These are phyloP conservation scores for Vesta saturnalis DNA, from an alignment of 2,888 invertebrate species.

Conservation along the genomic window DNA sequence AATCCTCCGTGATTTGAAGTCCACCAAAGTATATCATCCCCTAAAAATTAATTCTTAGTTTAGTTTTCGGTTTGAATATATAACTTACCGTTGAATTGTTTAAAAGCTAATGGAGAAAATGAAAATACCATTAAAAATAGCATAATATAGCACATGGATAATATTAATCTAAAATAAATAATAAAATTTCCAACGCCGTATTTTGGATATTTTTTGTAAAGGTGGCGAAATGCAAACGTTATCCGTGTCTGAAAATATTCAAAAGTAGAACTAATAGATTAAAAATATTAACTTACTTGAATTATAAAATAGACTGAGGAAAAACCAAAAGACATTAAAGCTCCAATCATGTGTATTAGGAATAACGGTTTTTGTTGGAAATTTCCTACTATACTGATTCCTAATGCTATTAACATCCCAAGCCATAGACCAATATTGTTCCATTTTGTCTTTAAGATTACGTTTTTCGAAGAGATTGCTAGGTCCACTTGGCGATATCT, in stretches of 20 bases:
- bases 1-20: background rate
- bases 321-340: slow-evolving; percentile 28
- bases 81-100: slow-evolving; percentile 15
- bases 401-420: slow-evolving; percentile 24
- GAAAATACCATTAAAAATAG: background rate
- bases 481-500: slow-evolving; percentile 39
- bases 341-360: slow-evolving; percentile 31
- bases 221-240: slow-evolving; percentile 3
- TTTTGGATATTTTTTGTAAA: slow-evolving; percentile 12
- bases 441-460: slow-evolving; percentile 16
- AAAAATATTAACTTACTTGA: slow-evolving; percentile 26
- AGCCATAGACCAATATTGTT: slow-evolving; percentile 22
- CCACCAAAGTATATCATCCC: slow-evolving; percentile 26
- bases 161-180: slow-evolving; percentile 12
- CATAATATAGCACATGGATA: background rate
- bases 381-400: slow-evolving; percentile 34
- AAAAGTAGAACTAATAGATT: too few species aligned
- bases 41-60: slow-evolving; percentile 20
- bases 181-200: slow-evolving; percentile 6
- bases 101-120: background rate
- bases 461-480: background rate
- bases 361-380: slow-evolving; percentile 30
- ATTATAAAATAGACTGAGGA: slow-evolving; percentile 27
- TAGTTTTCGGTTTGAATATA: background rate
- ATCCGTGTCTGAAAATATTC: slow-evolving; percentile 21